phyloP scores from a whole-genome alignment of 2,113 vertebrate genomes.

The Recurvirostra avosetta region DNA sequence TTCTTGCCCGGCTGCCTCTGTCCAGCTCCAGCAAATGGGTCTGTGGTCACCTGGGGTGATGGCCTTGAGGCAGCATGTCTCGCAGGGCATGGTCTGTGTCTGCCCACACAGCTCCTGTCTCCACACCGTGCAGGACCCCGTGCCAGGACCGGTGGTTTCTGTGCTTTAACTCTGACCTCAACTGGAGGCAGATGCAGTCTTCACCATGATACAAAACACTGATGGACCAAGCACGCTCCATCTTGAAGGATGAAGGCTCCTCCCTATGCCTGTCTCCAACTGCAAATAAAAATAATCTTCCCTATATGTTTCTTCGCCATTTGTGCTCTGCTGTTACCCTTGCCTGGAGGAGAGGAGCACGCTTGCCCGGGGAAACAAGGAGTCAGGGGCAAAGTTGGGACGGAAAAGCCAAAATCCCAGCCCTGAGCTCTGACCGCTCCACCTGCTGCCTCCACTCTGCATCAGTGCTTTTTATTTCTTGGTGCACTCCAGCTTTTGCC shows the following conservation, averaged over 20 bases:
- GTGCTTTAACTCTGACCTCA: background rate
- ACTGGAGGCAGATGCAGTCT: background rate
- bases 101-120: background rate
- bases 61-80: background rate
- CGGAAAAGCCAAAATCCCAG: background rate
- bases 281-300: background rate
- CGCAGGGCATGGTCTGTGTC: rapidly evolving
- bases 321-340: background rate
- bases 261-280: background rate
- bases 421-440: background rate
- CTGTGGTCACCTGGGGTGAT: background rate
- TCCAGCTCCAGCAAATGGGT: background rate
- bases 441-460: background rate
- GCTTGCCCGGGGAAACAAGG: background rate
- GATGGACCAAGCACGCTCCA: background rate
- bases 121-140: rapidly evolving
- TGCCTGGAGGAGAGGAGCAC: rapidly evolving
- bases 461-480: background rate
- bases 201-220: background rate
- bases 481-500: constrained; percentile 1
- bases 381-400: background rate
- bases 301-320: rapidly evolving
- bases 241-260: background rate
- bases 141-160: background rate
- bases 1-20: background rate